Evolutionary conservation across 2,113 vertebrate genomes (phyloP), one percentile per base, ranked within the genome.

Genomic region (Pluvialis apricaria): DNA sequence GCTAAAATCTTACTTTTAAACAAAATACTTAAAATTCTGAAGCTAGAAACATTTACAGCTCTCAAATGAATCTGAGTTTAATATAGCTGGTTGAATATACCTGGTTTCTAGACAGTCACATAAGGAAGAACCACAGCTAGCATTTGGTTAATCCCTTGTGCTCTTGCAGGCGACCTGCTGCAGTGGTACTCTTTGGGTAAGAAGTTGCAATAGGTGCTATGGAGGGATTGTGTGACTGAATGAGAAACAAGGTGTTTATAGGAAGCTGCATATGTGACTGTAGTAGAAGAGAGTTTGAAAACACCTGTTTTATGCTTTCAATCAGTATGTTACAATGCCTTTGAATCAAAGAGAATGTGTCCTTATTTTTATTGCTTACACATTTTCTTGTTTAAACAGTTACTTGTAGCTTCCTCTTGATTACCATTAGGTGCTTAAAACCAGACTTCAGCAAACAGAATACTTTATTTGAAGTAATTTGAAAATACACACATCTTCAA

Each of bases 11-110:
- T 32, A 10, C 52, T 85, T 29, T 4, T 25, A 61, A 82, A 49
- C 11, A 55, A 65, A 61, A 45, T 7, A 62, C 2, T 34, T 68
- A 22, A 34, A 25, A 18, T 32, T 51, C 32, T 38, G 24, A 72
- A 49, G 26, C 14, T 1, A 51, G 61, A n/a, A 75, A 55, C 25
- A 34, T 47, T 52, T 24, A 10, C 19, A 7, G 11, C 17, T 38
- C 64, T 40, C n/a, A 78, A 51, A 20, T 3, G 15, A 34, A 42
- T 5, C 49, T 51, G 9, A 66, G 66, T 2, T 61, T 15, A 52
- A 25, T 1, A 6, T 2, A 26, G 1, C 38, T 25, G 66, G 34
- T 2, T 38, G 64, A 47, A 14, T 2, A 9, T 0, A 6, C 9
- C 57, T 25, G 77, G 22, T 15, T 29, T 36, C 54, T 6, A 49